These are phyloP conservation scores for Hirudinaria manillensis DNA, from an alignment of 2,888 invertebrate species.

Conservation along the genomic window DNA sequence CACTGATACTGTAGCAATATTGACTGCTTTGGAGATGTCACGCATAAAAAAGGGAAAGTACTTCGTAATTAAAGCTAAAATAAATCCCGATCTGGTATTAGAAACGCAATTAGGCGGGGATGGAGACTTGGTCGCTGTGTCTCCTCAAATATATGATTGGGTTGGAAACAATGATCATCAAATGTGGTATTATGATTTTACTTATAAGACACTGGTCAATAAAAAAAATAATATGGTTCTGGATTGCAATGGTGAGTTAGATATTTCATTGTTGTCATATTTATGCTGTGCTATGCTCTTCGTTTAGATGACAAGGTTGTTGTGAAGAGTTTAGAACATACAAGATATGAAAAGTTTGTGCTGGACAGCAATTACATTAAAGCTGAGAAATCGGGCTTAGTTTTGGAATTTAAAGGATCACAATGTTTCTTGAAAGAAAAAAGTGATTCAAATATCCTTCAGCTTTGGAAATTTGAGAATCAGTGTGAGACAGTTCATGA, in stretches of 20 bases:
- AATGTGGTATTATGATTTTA: constrained; percentile 23
- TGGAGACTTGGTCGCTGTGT: neutral
- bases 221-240: constrained; percentile 13
- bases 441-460: constrained; percentile 7
- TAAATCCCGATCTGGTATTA: constrained; percentile 11
- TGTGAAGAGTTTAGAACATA: neutral
- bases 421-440: neutral
- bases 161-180: constrained; percentile 22
- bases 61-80: constrained; percentile 19
- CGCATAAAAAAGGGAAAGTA: constrained; percentile 21
- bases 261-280: neutral
- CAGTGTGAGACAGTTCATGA: constrained; percentile 7
- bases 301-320: neutral
- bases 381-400: neutral
- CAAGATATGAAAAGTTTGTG: neutral
- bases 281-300: neutral
- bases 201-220: neutral
- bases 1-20: too few relatives aligned
- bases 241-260: neutral
- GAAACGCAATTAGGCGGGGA: neutral
- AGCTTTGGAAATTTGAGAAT: constrained; percentile 19
- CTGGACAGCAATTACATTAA: constrained; percentile 1
- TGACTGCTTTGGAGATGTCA: constrained; percentile 17
- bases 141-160: neutral
- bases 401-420: constrained; percentile 15